Conservation (phyloP, 2,113 vertebrate species). For the Nycticorax nycticorax region DNA sequence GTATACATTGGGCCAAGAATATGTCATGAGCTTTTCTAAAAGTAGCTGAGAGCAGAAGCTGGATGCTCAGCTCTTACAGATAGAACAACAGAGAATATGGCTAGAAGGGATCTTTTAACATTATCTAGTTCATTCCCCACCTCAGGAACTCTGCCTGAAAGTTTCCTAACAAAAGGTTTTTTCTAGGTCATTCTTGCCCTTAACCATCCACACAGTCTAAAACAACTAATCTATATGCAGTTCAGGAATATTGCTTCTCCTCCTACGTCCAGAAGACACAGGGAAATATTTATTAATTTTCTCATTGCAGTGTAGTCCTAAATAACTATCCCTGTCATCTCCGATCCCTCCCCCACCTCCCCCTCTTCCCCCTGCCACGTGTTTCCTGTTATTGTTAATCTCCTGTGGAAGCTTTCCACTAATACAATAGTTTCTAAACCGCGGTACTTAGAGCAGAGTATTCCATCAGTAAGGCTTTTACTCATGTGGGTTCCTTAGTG, state of each 20-base stretch:
- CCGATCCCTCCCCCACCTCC: rapidly evolving
- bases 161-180: not conserved
- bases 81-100: not conserved
- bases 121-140: not conserved
- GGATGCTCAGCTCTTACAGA: not conserved
- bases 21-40: not conserved
- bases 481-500: not conserved
- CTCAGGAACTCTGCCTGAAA: not conserved
- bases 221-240: not conserved
- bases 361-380: too few species aligned
- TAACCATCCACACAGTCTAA: not conserved
- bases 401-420: not conserved
- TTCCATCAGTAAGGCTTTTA: not conserved
- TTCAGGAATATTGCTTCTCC: not conserved
- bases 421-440: not conserved
- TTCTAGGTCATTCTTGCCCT: not conserved
- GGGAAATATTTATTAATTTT: not conserved
- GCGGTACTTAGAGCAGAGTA: not conserved
- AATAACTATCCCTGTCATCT: not conserved
- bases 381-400: not conserved
- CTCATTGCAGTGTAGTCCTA: not conserved
- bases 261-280: not conserved
- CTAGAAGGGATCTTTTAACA: not conserved
- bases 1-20: not conserved
- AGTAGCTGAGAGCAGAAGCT: not conserved